Base-by-base conservation (phyloP, 2,888 invertebrate species). In the Helleia helle region DNA sequence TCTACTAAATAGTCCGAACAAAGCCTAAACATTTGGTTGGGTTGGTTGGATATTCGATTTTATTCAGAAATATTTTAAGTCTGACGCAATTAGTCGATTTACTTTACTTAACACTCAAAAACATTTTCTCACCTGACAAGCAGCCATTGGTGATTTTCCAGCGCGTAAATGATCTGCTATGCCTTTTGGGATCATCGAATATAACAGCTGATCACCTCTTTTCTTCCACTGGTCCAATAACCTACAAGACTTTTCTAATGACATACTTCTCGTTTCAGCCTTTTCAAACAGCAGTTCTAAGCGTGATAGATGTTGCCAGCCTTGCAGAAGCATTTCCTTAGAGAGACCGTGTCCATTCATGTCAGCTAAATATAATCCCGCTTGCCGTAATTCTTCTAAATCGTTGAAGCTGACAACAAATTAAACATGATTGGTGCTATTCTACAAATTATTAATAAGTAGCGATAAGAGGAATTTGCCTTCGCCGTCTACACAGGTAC, bases 121-220 rank as follows among this genome's bases (percentile, higher is more conserved):
- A 2, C 38, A 37, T 37, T 29, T 24, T 41, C 38, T 17, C 47
- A 76, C 94, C 87, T 94, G 91, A 66, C 95, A 96, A 8, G 95
- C 94, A 36, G 88, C 89, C 58, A 93, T 81, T 1, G 93, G 89
- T 57, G 92, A 90, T 44, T 90, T 89, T 0, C 95, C 95, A 12
- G 88, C 81, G 43, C 93, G 86, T 54, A 96, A 85, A 47, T 92
- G 88, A 59, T 94, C 93, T 0, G 95, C 96, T 9, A 96, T 91
- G 1, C 91, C 89, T 57, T 91, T 90, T 0, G 96, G 96, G 59
- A 96, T 94, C 96, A 96, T 96, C 1, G 96, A 95, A 62, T 96
- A 96, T 0, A 96, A 79, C 3, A 96, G 81, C 51, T 93, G 93
- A 60, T 96, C 95, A 0, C 95, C 93, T 51, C 92, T 89, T 43